Percentiles rank a stretch among this genome's conserved stretches.
phyloP scores from a whole-genome alignment of 2,888 invertebrate genomes.

The Ochropleura plecta region DNA sequence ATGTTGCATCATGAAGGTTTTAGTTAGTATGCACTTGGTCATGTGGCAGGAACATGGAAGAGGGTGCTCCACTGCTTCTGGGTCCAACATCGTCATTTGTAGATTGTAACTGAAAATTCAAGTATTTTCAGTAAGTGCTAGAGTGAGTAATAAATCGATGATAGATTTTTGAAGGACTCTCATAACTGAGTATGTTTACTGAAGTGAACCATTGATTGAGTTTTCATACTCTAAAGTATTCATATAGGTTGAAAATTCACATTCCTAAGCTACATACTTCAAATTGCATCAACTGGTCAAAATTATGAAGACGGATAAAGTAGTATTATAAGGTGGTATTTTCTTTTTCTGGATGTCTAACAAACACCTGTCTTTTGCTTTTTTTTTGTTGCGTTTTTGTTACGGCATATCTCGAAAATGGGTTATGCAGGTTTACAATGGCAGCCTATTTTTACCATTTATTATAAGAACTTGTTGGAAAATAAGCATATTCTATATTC shows the following conservation, averaged over 20 bases:
- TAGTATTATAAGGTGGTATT: too few species aligned
- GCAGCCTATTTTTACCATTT: background rate
- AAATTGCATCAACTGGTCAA: background rate
- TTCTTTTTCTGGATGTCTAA: too few species aligned
- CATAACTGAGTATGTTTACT: background rate
- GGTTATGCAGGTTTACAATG: background rate
- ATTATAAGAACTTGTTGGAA: background rate
- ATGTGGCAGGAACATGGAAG: constrained; percentile 94
- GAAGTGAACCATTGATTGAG: background rate
- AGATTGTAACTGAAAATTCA: constrained; percentile 91
- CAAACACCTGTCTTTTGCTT: too few species aligned
- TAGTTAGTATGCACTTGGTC: constrained; percentile 94
- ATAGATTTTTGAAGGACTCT: background rate
- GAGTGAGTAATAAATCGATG: background rate
- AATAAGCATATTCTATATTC: too few species aligned
- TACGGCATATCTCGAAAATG: background rate
- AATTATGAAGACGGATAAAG: background rate
- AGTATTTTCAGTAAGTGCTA: background rate
- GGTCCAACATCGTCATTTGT: constrained; percentile 93
- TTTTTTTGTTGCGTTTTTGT: too few species aligned
- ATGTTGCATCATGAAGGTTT: constrained; percentile 90
- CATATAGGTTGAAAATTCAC: background rate
- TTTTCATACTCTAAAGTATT: background rate
- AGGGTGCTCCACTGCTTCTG: constrained; percentile 93
- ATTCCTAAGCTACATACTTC: too few species aligned